Percentiles rank a stretch among this genome's conserved stretches.
These are phyloP conservation scores for Chaunax sp. DNA, from an alignment of 2,797 vertebrate species.

Conservation along the genomic window DNA sequence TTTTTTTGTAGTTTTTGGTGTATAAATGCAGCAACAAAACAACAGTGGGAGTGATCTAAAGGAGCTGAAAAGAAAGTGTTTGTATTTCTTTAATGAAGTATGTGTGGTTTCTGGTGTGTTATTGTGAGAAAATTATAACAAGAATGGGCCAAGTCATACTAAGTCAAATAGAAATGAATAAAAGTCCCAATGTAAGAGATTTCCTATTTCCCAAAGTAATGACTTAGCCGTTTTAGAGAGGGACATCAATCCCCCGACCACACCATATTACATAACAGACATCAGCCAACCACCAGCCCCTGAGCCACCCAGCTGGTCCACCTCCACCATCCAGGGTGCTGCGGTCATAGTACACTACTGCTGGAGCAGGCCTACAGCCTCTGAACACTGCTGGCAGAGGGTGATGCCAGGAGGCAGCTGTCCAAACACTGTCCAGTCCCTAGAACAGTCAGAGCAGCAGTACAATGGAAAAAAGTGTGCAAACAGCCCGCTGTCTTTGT, in stretches of 20 bases:
- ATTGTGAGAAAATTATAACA: conserved; percentile 3
- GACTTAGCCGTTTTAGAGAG: conserved; percentile 9
- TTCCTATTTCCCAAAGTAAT: conserved; percentile 16
- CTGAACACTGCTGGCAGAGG: conserved; percentile 57
- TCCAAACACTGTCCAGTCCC: conserved; percentile 77
- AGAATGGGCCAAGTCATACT: background rate
- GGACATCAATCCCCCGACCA: conserved; percentile 11
- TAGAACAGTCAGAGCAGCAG: conserved; percentile 50
- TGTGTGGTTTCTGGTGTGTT: too few species aligned
- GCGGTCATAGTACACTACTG: conserved; percentile 49
- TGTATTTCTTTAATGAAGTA: too few species aligned
- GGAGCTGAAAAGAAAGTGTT: too few species aligned
- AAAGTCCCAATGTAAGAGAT: conserved; percentile 17
- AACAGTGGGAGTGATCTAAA: too few species aligned
- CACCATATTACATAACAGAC: conserved; percentile 34
- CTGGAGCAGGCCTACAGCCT: conserved; percentile 28
- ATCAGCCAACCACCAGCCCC: conserved; percentile 3
- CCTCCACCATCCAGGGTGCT: conserved; percentile 40
- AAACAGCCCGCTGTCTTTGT: conserved; percentile 66
- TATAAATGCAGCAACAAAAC: too few species aligned
- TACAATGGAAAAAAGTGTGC: conserved; percentile 73
- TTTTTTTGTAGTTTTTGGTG: too few species aligned
- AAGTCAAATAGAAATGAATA: background rate
- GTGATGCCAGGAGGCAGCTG: conserved; percentile 81
- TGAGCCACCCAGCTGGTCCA: conserved; percentile 43